phyloP scores from a whole-genome alignment of 2,113 vertebrate genomes.

The Empidonax traillii region DNA sequence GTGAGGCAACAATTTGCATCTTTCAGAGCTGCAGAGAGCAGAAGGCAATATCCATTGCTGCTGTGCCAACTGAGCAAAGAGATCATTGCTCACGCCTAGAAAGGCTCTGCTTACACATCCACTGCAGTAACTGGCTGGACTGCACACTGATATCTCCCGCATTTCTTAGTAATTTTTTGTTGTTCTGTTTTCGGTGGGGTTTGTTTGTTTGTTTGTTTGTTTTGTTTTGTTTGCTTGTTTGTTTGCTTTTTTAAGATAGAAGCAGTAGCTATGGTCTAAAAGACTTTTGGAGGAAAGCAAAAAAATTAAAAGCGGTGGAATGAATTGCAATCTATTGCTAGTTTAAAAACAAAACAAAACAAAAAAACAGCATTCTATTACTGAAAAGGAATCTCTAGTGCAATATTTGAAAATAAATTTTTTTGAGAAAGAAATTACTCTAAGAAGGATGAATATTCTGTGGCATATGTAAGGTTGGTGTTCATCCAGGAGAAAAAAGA shows the following conservation, averaged over 20 bases:
- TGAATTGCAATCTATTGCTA: background rate
- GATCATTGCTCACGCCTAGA: background rate
- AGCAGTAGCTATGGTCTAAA: background rate
- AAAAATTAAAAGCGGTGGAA: background rate
- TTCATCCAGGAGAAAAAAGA: slow-evolving; percentile 32
- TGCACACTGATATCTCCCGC: background rate
- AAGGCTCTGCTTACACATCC: background rate
- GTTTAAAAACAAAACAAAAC: background rate
- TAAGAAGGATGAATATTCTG: slow-evolving; percentile 17
- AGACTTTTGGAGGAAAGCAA: background rate
- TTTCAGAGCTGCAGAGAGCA: background rate
- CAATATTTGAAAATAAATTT: slow-evolving; percentile 45
- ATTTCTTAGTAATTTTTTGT: background rate
- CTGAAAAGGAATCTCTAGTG: background rate
- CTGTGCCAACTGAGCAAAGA: background rate
- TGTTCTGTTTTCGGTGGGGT: background rate
- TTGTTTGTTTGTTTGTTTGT: too few relatives aligned
- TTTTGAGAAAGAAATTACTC: slow-evolving; percentile 34
- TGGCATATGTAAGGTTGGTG: slow-evolving; percentile 12
- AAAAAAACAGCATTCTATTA: background rate
- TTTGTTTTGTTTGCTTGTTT: background rate
- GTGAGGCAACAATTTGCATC: background rate
- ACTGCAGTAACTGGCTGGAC: accelerated
- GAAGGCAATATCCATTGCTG: background rate
- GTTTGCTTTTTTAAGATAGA: background rate